Evolutionary conservation across 2,797 vertebrate genomes (phyloP).

Genomic region (Syngnathus acus): DNA sequence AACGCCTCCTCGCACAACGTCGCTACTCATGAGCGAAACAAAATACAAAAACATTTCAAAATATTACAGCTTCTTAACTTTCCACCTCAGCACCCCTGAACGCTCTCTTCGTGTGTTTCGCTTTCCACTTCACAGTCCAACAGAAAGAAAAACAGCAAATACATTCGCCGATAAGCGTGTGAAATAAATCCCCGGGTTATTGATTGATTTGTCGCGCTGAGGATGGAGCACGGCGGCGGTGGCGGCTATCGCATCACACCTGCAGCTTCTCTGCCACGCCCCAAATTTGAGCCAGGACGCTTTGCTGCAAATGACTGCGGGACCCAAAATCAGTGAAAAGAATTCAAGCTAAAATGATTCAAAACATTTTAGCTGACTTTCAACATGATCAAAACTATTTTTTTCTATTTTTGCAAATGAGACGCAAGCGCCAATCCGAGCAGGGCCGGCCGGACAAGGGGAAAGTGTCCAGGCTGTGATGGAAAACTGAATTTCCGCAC

Average conservation of each 20-base stretch:
- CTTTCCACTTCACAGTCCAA: constrained; percentile 22
- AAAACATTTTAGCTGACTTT: too few species aligned
- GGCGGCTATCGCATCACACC: constrained; percentile 9
- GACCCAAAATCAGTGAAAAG: constrained; percentile 6
- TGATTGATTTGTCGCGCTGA: constrained; percentile 56
- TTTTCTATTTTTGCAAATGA: constrained; percentile 47
- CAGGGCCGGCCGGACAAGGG: not conserved
- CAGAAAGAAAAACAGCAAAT: constrained; percentile 61
- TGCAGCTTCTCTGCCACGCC: constrained; percentile 41
- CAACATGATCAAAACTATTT: constrained; percentile 15
- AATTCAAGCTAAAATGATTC: too few species aligned
- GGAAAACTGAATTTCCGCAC: constrained; percentile 49
- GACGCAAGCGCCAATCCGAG: constrained; percentile 34
- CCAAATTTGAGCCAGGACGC: constrained; percentile 27
- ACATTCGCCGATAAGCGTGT: constrained; percentile 24
- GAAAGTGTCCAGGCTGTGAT: constrained; percentile 27
- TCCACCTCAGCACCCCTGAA: constrained; percentile 22
- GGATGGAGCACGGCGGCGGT: constrained; percentile 21
- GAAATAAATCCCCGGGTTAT: constrained; percentile 65
- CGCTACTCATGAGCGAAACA: constrained; percentile 25
- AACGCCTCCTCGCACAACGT: constrained; percentile 29
- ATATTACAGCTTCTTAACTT: constrained; percentile 16
- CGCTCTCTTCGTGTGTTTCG: constrained; percentile 34
- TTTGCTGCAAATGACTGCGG: constrained; percentile 33
- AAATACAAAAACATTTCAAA: not conserved